phyloP scores from a whole-genome alignment of 2,888 invertebrate species.

The Orchesella flavescens region DNA sequence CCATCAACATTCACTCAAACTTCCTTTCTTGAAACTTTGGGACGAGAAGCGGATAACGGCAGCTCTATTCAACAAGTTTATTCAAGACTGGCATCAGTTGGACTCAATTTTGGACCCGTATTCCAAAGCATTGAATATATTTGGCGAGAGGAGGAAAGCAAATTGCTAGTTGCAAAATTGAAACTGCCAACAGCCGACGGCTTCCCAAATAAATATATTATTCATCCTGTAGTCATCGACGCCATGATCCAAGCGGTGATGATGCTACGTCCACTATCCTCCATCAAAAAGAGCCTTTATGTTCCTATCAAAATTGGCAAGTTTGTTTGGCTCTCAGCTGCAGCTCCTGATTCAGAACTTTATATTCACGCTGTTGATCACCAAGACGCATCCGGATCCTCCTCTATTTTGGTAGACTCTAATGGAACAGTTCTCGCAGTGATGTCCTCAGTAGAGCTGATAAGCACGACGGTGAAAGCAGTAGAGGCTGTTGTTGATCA shows the following conservation, averaged over 20 bases:
- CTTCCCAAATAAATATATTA: constrained; percentile 16
- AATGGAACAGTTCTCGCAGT: not conserved
- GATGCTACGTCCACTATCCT: too few species aligned
- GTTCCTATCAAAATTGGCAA: too few species aligned
- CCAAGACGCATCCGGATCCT: not conserved
- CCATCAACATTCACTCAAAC: not conserved
- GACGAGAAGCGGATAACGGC: too few species aligned
- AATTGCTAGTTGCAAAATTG: not conserved
- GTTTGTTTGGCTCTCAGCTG: not conserved
- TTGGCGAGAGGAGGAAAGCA: not conserved
- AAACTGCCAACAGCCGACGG: not conserved
- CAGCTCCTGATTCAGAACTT: not conserved
- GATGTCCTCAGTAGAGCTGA: not conserved
- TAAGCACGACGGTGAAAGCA: constrained; percentile 19
- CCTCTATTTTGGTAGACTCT: not conserved
- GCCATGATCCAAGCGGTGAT: not conserved
- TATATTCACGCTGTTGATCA: not conserved
- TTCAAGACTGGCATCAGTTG: constrained; percentile 35
- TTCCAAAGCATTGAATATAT: constrained; percentile 46
- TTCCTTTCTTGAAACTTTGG: not conserved
- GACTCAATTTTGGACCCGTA: constrained; percentile 42
- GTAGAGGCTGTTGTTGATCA: constrained; percentile 16
- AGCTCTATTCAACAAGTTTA: constrained; percentile 13
- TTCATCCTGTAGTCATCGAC: constrained; percentile 51
- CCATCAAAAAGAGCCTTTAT: too few species aligned